phyloP scores from a whole-genome alignment of 1,140 invertebrate species.

The Trissolcus basalis region DNA sequence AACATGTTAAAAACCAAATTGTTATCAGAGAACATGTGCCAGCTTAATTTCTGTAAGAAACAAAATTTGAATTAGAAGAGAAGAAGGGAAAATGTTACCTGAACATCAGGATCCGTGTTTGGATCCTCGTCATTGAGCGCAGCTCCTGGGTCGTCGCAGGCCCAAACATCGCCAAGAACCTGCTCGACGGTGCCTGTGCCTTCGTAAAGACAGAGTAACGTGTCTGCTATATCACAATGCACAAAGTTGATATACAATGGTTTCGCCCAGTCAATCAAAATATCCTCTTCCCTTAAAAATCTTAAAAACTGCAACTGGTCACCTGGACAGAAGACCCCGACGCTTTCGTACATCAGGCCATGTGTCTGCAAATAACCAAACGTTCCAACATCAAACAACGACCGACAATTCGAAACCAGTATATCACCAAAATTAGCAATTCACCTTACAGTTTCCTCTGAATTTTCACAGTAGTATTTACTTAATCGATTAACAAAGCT shows the following conservation, averaged over 20 bases:
- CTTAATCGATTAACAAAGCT: constrained; percentile 13
- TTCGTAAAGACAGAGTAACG: constrained; percentile 81
- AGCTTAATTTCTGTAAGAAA: too few relatives aligned
- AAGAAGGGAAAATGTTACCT: constrained; percentile 59
- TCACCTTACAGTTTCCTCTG: background rate
- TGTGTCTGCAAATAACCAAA: constrained; percentile 80
- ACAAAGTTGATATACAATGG: constrained; percentile 90
- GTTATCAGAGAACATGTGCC: too few relatives aligned
- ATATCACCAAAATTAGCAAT: constrained; percentile 3
- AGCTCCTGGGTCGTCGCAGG: constrained; percentile 78
- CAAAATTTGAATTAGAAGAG: too few relatives aligned
- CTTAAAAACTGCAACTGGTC: constrained; percentile 82
- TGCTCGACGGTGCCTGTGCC: constrained; percentile 82
- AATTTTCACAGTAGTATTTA: constrained; percentile 7
- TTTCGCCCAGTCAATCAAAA: constrained; percentile 85
- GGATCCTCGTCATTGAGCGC: constrained; percentile 31
- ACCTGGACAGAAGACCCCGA: constrained; percentile 87
- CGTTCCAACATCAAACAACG: constrained; percentile 5
- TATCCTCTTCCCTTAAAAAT: constrained; percentile 83
- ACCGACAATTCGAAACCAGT: background rate
- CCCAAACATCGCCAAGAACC: constrained; percentile 86
- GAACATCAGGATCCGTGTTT: constrained; percentile 55
- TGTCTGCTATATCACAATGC: constrained; percentile 84
- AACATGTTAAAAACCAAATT: too few relatives aligned
- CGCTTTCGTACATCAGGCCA: constrained; percentile 85